Percentiles rank a stretch among this genome's conserved stretches.
Conservation (phyloP, 2,888 invertebrate genomes). For the Eilema sororculum region DNA sequence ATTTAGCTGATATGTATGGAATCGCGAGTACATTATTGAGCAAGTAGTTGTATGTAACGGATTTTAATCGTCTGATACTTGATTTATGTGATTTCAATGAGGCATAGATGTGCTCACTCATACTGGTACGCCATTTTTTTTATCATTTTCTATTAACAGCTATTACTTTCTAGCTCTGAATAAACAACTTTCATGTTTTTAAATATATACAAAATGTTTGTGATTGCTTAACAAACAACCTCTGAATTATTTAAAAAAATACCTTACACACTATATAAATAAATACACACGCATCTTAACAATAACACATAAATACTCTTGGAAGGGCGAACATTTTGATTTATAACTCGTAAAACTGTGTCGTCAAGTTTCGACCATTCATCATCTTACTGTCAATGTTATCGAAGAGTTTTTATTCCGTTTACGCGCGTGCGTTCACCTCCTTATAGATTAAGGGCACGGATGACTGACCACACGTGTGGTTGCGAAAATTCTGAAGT, state of each 20-base stretch:
- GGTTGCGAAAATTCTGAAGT: neutral
- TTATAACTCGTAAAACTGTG: conserved; percentile 64
- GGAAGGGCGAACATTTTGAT: conserved; percentile 46
- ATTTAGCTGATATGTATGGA: conserved; percentile 54
- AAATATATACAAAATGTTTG: neutral
- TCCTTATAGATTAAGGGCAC: conserved; percentile 65
- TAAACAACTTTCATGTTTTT: neutral
- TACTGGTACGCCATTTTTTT: neutral
- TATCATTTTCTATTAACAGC: neutral
- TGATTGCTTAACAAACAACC: neutral
- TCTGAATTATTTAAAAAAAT: conserved; percentile 2
- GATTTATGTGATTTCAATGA: conserved; percentile 25
- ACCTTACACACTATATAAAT: conserved; percentile 17
- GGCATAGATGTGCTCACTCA: neutral
- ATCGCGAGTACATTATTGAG: conserved; percentile 33
- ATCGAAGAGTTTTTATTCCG: conserved; percentile 76
- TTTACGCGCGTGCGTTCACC: conserved; percentile 71
- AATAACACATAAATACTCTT: conserved; percentile 37
- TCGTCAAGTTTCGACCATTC: conserved; percentile 68
- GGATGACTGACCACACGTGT: conserved; percentile 58
- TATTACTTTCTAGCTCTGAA: conserved; percentile 1
- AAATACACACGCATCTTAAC: conserved; percentile 18
- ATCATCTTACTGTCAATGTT: conserved; percentile 77
- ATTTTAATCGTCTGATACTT: conserved; percentile 31
- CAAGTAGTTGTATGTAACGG: conserved; percentile 40